A percentile compares a stretch with the other conserved stretches of the same genome.
Conservation (phyloP, 1,140 invertebrate genomes). For the Trachymyrmex septentrionalis region DNA sequence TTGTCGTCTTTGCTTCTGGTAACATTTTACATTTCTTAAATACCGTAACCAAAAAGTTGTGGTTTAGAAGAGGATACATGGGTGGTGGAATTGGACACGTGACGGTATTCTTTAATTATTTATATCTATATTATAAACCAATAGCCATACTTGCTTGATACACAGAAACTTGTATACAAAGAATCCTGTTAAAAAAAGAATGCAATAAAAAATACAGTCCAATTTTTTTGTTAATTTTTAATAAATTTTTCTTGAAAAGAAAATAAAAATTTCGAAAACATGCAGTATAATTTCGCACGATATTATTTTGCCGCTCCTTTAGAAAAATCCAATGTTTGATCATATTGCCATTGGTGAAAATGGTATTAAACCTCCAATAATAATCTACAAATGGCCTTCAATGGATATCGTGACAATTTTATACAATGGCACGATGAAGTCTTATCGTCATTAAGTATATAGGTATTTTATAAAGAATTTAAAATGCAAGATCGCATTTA, state of each 20-base stretch:
- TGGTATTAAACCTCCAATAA: slow-evolving; percentile 90
- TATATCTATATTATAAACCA: slow-evolving; percentile 33
- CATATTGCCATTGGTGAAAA: slow-evolving; percentile 94
- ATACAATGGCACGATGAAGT: slow-evolving; percentile 90
- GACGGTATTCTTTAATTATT: slow-evolving; percentile 85
- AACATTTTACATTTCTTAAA: slow-evolving; percentile 93
- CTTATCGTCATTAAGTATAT: slow-evolving; percentile 92
- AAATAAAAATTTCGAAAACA: slow-evolving; percentile 17
- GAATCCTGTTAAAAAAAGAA: neutral
- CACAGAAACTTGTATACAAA: neutral
- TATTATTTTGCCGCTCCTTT: slow-evolving; percentile 67
- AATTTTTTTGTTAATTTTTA: slow-evolving; percentile 19
- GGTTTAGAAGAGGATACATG: slow-evolving; percentile 90
- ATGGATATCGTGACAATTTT: slow-evolving; percentile 91
- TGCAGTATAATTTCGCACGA: neutral
- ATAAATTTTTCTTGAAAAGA: neutral
- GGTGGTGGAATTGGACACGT: slow-evolving; percentile 93
- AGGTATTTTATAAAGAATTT: slow-evolving; percentile 87
- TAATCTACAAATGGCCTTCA: slow-evolving; percentile 94
- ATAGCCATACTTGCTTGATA: neutral
- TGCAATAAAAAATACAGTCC: neutral
- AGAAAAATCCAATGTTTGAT: slow-evolving; percentile 91
- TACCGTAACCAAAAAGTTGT: slow-evolving; percentile 88
- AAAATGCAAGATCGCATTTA: neutral
- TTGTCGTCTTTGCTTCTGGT: slow-evolving; percentile 92